Evolutionary conservation across 1,140 invertebrate species (phyloP).

Genomic region (Araneus ventricosus): DNA sequence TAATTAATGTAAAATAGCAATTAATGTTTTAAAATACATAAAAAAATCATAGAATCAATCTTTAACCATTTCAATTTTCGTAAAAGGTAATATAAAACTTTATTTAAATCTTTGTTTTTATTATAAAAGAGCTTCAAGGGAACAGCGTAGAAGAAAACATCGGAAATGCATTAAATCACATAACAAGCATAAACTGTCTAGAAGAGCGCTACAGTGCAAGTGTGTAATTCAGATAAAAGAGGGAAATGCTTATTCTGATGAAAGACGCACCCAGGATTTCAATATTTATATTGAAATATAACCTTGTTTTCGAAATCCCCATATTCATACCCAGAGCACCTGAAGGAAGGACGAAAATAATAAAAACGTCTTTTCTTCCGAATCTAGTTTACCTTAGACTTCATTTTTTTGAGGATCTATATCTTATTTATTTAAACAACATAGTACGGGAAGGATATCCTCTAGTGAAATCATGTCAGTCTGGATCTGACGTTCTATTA

Average conservation of each 20-base stretch:
- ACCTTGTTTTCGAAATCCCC: not conserved
- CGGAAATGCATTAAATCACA: too few species aligned
- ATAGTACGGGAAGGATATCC: not conserved
- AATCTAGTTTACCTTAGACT: constrained; percentile 8
- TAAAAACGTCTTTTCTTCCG: not conserved
- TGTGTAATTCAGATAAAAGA: not conserved
- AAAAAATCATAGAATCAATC: too few species aligned
- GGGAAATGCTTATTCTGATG: not conserved
- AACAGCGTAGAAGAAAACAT: too few species aligned
- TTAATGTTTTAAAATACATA: too few species aligned
- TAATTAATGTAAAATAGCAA: too few species aligned
- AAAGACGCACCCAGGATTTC: not conserved
- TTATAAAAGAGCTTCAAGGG: too few species aligned
- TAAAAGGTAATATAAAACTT: too few species aligned
- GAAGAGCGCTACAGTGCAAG: not conserved
- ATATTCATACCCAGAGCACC: not conserved
- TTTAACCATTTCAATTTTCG: too few species aligned
- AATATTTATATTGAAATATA: not conserved
- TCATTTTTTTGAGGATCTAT: too few species aligned
- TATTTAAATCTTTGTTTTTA: too few species aligned
- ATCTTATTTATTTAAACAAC: too few species aligned
- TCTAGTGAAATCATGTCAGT: constrained; percentile 23
- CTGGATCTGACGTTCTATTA: constrained; percentile 32
- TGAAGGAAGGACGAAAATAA: not conserved
- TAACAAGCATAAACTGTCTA: too few species aligned